phyloP scores from a whole-genome alignment of 1,140 invertebrate genomes.

The Drosophila asahinai region DNA sequence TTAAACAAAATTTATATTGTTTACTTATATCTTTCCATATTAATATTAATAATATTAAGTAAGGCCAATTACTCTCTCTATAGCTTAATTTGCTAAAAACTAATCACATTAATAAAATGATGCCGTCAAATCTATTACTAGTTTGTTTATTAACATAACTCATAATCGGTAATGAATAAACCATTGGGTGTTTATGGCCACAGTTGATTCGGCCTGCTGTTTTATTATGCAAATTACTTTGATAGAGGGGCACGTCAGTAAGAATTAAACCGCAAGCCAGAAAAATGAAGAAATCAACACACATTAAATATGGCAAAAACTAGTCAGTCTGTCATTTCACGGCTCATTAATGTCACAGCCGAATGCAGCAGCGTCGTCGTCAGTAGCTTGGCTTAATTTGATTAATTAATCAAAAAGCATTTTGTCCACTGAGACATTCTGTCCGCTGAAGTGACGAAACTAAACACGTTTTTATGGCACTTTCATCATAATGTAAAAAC shows the following conservation, averaged over 20 bases:
- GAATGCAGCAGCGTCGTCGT: slow-evolving; percentile 33
- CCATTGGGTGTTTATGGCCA: slow-evolving; percentile 7
- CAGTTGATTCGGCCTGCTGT: neutral
- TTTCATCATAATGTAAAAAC: slow-evolving; percentile 27
- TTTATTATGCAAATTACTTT: slow-evolving; percentile 30
- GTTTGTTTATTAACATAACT: neutral
- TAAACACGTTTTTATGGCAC: slow-evolving; percentile 15
- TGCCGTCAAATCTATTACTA: neutral
- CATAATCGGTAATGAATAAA: slow-evolving; percentile 8
- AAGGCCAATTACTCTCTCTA: too few species aligned
- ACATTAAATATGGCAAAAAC: slow-evolving; percentile 45
- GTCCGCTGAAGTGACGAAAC: neutral
- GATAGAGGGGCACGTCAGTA: slow-evolving; percentile 1
- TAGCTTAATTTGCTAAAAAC: neutral
- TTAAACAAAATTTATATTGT: too few species aligned
- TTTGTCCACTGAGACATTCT: slow-evolving; percentile 10
- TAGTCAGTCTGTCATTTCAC: slow-evolving; percentile 63
- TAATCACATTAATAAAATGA: neutral
- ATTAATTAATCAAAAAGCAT: slow-evolving; percentile 47
- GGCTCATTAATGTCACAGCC: slow-evolving; percentile 67
- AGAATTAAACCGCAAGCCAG: slow-evolving; percentile 29
- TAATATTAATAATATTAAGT: too few species aligned
- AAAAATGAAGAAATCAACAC: slow-evolving; percentile 26
- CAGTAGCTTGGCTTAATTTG: slow-evolving; percentile 24
- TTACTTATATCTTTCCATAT: too few species aligned